Base-by-base conservation (phyloP, 2,797 vertebrate genomes). In the Australoheros facetus region DNA sequence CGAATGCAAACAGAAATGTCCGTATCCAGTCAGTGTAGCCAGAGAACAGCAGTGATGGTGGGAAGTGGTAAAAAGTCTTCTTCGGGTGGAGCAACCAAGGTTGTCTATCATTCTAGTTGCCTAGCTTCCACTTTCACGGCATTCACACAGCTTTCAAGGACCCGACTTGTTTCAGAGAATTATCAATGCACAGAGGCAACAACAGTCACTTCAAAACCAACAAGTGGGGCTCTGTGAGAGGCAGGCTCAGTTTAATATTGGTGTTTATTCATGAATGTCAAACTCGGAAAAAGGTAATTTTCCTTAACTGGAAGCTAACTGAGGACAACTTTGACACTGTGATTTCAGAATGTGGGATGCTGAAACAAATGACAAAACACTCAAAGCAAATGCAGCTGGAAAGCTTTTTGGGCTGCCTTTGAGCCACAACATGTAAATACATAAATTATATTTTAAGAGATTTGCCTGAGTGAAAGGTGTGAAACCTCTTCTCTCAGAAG, bases 121-220 rank as follows among this genome's bases (percentile, higher is more conserved):
- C 91, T 92, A 92, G 92, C 91, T 94, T 92, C 94, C 87, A 80
- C 85, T 90, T 89, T 64, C 79, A 70, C 70, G 28, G 75, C 79
- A 85, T 86, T 82, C 87, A 71, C 30, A 57, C 75, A 21, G 69
- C 71, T 77, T 80, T 84, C 84, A 88, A 91, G 73, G 87, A 89
- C 81, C 70, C 45, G 56, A 42, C 55, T 76, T 3, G 66, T 62
- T 75, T 81, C 59, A 79, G 73, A 78, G 73, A 71, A 75, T 28
- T 59, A 81, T 88, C 79, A 83, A 78, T 77, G 64, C 56, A 55
- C 1, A 32, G 26, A 76, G 60, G 60, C 45, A 55, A 17, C 55
- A 26, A 34, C 71, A 23, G 75, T 51, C 66, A 71, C 69, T 59
- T 70, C 17, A 56, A 82, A 59, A 58, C 19, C 12, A 32, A 28